A percentile compares a stretch with the other conserved stretches of the same genome.
Evolutionary conservation across 2,113 vertebrate genomes (phyloP).

Genomic region (Astur gentilis): DNA sequence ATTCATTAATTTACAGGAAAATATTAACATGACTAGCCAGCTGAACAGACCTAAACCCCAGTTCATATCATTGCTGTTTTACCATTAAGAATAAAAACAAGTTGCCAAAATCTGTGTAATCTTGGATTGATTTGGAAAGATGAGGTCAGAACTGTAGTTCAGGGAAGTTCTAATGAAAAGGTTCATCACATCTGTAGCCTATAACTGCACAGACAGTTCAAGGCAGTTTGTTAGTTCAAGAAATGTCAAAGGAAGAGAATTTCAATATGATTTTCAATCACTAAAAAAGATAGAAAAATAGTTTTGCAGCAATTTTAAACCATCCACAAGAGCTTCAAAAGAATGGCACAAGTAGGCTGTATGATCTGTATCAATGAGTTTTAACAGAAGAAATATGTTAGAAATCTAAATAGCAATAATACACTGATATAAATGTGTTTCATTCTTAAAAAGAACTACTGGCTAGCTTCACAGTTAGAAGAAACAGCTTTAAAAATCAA

Average conservation of each 20-base stretch:
- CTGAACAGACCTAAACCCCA: neutral
- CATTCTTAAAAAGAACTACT: neutral
- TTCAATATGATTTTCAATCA: neutral
- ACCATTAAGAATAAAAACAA: conserved; percentile 8
- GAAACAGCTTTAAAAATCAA: neutral
- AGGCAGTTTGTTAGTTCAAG: neutral
- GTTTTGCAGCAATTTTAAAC: neutral
- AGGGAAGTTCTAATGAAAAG: neutral
- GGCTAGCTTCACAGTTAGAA: neutral
- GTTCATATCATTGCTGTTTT: neutral
- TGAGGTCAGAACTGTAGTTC: neutral
- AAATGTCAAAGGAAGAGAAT: neutral
- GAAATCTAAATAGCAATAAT: neutral
- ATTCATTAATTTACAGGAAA: neutral
- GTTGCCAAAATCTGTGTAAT: conserved; percentile 42
- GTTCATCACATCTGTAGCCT: neutral
- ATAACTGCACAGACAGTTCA: neutral
- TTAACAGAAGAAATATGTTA: neutral
- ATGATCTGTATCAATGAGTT: neutral
- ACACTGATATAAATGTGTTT: neutral
- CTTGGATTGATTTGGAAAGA: conserved; percentile 7
- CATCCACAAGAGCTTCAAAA: neutral
- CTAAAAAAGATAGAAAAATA: neutral
- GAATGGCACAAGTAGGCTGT: neutral
- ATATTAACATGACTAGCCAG: neutral